Base-by-base conservation (phyloP, 2,888 invertebrate genomes). In the Drosophila macrothrix region DNA sequence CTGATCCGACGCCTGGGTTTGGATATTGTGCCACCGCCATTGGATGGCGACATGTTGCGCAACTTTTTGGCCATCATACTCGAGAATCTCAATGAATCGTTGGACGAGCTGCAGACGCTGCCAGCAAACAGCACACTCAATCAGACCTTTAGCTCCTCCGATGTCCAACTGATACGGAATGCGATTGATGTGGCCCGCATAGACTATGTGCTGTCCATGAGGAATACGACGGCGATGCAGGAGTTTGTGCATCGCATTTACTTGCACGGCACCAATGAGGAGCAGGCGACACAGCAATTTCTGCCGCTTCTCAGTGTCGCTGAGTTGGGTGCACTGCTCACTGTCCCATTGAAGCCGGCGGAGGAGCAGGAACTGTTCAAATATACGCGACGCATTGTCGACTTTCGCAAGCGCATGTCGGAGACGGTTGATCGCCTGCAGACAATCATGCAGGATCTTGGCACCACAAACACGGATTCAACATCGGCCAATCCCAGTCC, bases 401-500 rank as follows among this genome's bases (percentile, higher is more conserved):
- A 90, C 19, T 88, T 92, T 46, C 92, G 92, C 7, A 91, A 90
- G 37, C 88, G 91, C 2, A 84, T 92, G 83, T 82, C 90, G 9
- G 89, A 92, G 49, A 92, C 92, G 1, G 91, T 92, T n/a, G 85
- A 91, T 35, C 91, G 89, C 3, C 54, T 92, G 49, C 92, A 93
- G 71, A 77, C 80, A 2, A 72, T 93, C 14, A 90, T 91, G 83
- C 82, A 82, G 62, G 90, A 80, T 54, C 25, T 73, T 12, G 74
- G 63, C 19, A 54, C 62, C 22, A 49, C 14, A n/a, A 73, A 60
- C 25, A 19, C 25, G n/a, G 68, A 72, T 10, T 41, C 56, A 14
- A 22, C 28, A 3, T 16, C 55, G 16, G 9, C 4, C n/a, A n/a
- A 56, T 6, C 6, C 73, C 46, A 25, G 3, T 22, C 22, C 22